Conservation (phyloP, 92 coral and sea anemone species). For the Palythoa caribaeorum region DNA sequence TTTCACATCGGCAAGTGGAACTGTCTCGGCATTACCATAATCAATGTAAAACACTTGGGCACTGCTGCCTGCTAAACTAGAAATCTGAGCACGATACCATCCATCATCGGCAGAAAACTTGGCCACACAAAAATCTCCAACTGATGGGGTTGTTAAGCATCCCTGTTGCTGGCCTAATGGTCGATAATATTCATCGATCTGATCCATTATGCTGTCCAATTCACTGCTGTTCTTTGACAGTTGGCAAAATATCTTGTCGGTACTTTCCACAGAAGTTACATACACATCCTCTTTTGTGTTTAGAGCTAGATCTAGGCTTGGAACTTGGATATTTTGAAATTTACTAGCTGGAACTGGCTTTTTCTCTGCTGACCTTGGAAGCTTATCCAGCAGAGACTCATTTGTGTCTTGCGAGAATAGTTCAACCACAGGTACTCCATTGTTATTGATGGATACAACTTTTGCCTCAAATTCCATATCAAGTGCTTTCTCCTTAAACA, state of each 20-base stretch:
- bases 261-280: conserved; percentile 22
- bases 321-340: conserved; percentile 17
- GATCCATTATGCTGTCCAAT: conserved; percentile 44
- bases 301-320: conserved; percentile 11
- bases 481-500: conserved; percentile 33
- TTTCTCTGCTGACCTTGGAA: not conserved
- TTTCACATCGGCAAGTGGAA: conserved; percentile 58
- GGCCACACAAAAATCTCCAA: conserved; percentile 35
- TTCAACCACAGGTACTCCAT: conserved; percentile 32
- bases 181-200: conserved; percentile 1
- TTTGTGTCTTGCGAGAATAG: conserved; percentile 25
- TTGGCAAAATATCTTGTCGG: conserved; percentile 82
- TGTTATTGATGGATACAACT: conserved; percentile 18
- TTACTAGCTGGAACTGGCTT: conserved; percentile 6
- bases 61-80: conserved; percentile 56
- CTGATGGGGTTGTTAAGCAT: conserved; percentile 61
- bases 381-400: conserved; percentile 19
- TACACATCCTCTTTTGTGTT: not conserved
- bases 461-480: conserved; percentile 48
- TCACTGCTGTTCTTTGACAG: conserved; percentile 22
- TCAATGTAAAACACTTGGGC: conserved; percentile 55
- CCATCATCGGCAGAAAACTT: conserved; percentile 5
- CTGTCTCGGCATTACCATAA: conserved; percentile 84
- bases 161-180: conserved; percentile 59
- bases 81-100: conserved; percentile 49